Conservation (phyloP, 2,113 vertebrate species). For the Stomatorhinus ivindoensis region DNA sequence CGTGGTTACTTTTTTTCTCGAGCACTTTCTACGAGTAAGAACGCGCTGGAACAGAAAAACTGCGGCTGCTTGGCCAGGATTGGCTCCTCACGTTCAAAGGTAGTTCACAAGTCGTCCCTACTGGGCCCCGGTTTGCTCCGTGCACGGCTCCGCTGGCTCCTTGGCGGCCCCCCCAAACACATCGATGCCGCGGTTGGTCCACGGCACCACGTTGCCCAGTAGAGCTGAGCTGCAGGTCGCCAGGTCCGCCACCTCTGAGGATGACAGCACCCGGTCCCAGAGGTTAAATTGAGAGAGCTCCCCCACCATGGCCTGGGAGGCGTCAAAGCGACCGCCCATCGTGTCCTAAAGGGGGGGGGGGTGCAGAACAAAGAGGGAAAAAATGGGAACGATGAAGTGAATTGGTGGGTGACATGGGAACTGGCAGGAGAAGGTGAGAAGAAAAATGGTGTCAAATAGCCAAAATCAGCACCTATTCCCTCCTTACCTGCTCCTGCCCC, state of each 20-base stretch:
- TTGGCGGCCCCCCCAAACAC: conserved; percentile 81
- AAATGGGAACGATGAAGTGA: not conserved
- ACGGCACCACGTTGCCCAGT: conserved; percentile 74
- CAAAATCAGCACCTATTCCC: not conserved
- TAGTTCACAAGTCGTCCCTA: conserved; percentile 26
- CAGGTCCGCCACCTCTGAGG: conserved; percentile 72
- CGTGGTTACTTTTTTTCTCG: not conserved
- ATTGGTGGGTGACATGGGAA: not conserved
- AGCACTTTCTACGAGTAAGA: not conserved
- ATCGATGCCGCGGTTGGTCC: conserved; percentile 77
- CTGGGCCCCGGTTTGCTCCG: conserved; percentile 65
- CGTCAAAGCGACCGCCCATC: conserved; percentile 81
- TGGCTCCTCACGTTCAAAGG: not conserved
- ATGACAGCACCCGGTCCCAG: conserved; percentile 79
- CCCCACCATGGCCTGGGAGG: conserved; percentile 85
- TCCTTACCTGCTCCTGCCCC: conserved; percentile 87
- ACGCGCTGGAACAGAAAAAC: not conserved
- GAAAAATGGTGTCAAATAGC: not conserved
- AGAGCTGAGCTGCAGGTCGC: conserved; percentile 72
- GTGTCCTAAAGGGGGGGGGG: conserved; percentile 57
- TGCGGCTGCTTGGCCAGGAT: not conserved
- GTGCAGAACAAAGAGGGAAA: not conserved
- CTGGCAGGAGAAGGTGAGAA: not conserved
- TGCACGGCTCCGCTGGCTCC: conserved; percentile 68
- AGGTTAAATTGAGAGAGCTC: conserved; percentile 86